Evolutionary conservation across 2,888 invertebrate genomes (phyloP).

Genomic region (Abrostola tripartita): DNA sequence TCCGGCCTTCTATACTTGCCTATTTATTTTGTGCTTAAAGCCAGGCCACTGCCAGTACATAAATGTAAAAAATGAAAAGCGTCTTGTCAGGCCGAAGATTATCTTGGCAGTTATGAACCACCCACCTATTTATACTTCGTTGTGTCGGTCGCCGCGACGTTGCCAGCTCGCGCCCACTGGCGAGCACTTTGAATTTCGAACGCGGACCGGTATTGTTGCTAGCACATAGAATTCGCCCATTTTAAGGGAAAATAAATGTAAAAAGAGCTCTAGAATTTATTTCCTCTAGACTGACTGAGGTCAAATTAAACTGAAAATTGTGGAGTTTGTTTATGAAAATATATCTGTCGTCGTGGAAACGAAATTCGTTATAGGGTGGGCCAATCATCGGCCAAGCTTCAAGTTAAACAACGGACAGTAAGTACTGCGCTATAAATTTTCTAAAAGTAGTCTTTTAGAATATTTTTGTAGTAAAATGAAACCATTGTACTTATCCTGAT

Average conservation of each 20-base stretch:
- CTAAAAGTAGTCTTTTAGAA: too few species aligned
- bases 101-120: slow-evolving; percentile 61
- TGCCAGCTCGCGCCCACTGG: slow-evolving; percentile 60
- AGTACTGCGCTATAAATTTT: too few species aligned
- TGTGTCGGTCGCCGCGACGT: slow-evolving; percentile 60
- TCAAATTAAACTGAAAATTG: neutral
- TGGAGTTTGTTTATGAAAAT: too few species aligned
- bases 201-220: slow-evolving; percentile 50
- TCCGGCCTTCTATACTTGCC: too few species aligned
- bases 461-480: too few species aligned
- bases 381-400: too few species aligned
- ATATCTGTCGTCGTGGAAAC: too few species aligned
- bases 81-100: slow-evolving; percentile 61
- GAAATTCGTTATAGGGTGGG: too few species aligned
- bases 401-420: too few species aligned
- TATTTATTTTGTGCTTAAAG: slow-evolving; percentile 7
- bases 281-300: neutral
- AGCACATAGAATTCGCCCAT: slow-evolving; percentile 30
- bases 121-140: slow-evolving; percentile 64
- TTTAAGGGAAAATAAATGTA: slow-evolving; percentile 20
- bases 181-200: slow-evolving; percentile 59
- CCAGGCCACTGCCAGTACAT: slow-evolving; percentile 27
- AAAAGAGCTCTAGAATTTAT: neutral
- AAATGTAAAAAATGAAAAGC: slow-evolving; percentile 55
- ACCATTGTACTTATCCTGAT: too few species aligned